Base-by-base conservation (phyloP, 2,888 invertebrate genomes). In the Hirtodrosophila duncani region DNA sequence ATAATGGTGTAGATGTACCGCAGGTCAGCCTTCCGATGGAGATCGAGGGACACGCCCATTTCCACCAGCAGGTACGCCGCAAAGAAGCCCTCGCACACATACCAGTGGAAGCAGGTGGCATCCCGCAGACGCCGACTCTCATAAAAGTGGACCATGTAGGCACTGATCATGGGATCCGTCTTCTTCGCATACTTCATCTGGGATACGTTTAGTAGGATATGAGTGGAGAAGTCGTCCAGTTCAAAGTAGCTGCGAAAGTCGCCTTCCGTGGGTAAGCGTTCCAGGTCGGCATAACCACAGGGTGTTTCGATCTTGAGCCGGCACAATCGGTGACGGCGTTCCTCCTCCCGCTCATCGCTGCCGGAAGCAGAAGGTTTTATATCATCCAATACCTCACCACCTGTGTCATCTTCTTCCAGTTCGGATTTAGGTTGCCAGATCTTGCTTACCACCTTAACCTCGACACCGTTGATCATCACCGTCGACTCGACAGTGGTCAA, bases 181-280 rank as follows among this genome's bases (percentile, higher is more conserved):
- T 2, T 8, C 6, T 7, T 0, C 2, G 4, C 7, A 0, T n/a
- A 5, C 7, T 1, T 9, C n/a, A 7, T 2, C 1, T 3, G 6
- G 2, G 21, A 14, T 11, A 33, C 20, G 4, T 16, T 21, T 1
- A n/a, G 3, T 1, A 57, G 29, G 2, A 52, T 31, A 3, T 16
- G 0, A 2, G 34, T 8, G 0, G 53, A 31, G 1, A n/a, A 1
- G 1, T 0, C 4, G n/a, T 57, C 57, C 2, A 57, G 3, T 3
- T 46, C 42, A 14, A 52, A 29, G 2, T 24, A 34, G 5, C 27
- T 17, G n/a, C 56, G 23, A 26, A 56, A 52, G 16, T 36, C 34
- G 5, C 21, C 18, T 6, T 4, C 3, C 3, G 2, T 1, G 9
- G 17, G n/a, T 1, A 23, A 4, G 6, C 6, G 2, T 11, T 3